A percentile compares a stretch with the other conserved stretches of the same genome.
Evolutionary conservation across 2,113 vertebrate species (phyloP).

Genomic region (Glaucidium brasilianum): DNA sequence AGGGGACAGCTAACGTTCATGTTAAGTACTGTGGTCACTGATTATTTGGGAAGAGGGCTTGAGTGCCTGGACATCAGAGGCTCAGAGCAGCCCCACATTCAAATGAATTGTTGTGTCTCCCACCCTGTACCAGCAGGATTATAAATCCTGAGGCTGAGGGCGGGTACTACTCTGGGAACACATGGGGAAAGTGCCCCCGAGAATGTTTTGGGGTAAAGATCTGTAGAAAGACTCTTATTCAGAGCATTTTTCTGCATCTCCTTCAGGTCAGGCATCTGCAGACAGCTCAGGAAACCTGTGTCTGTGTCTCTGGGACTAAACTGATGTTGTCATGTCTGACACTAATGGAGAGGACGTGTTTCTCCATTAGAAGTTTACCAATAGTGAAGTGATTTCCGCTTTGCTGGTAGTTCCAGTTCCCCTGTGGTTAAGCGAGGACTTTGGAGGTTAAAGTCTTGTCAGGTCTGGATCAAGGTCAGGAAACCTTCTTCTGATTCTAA

Average conservation of each 20-base stretch:
- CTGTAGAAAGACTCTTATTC: background rate
- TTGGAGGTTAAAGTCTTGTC: conserved; percentile 34
- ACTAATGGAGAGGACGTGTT: background rate
- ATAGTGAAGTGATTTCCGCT: background rate
- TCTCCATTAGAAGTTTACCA: background rate
- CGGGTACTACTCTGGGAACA: background rate
- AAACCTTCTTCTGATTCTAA: conserved; percentile 51
- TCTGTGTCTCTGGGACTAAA: background rate
- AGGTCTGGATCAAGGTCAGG: conserved; percentile 44
- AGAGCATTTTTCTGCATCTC: background rate
- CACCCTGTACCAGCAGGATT: background rate
- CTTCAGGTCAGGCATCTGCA: background rate
- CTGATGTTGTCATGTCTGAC: background rate
- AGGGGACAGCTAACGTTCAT: background rate
- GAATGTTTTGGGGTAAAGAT: background rate
- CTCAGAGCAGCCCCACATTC: background rate
- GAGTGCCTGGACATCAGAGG: background rate
- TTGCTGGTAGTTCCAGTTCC: background rate
- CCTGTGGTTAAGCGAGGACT: background rate
- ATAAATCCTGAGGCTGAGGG: background rate
- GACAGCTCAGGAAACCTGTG: background rate
- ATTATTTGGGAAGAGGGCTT: background rate
- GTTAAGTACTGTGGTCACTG: background rate
- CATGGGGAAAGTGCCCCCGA: rapidly evolving
- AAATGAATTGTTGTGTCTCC: background rate